Evolutionary conservation across 2,113 vertebrate species (phyloP), one percentile per base, ranked within the genome.

Genomic region (Thomomys bottae): DNA sequence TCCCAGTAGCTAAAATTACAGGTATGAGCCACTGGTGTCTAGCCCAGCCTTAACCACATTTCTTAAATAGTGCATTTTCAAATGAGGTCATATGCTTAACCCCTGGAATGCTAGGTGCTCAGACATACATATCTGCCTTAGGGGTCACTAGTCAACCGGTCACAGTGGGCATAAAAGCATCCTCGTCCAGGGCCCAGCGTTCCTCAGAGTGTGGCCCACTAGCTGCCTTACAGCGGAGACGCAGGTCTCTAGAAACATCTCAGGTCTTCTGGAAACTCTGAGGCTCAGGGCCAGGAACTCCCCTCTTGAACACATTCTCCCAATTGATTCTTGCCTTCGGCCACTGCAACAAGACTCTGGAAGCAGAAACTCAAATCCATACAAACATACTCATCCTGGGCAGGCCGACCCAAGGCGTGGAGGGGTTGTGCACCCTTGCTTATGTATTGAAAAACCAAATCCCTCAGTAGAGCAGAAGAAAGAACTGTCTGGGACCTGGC

Each of bases 61-160:
- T n/a, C n/a, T n/a, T 32, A 88, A 86, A 91, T 71, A 45, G 6
- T 32, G 15, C 42, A 20, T 76, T 93, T 84, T 24, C 54, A 90
- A 68, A 61, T 45, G 61, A 57, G 67, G 57, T 72, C 57, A 67
- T 9, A 8, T 17, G 64, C 18, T 4, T 1, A 89, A 67, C 28
- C 18, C 42, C 54, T 42, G 32, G 42, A 23, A 45, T 15, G n/a
- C 34, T 84, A 34, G 59, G 38, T 17, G 20, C 63, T 36, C 67
- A 20, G 81, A 63, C 23, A 26, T 71, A 63, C 18, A 20, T 71
- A n/a, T n/a, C 30, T 45, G 57, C 57, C 73, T 0, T 3, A 0
- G n/a, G 36, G 24, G 28, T 0, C 11, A 30, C 40, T 63, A n/a
- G 26, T 70, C 34, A 75, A 78, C 40, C 28, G 36, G 15, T 67